phyloP scores from a whole-genome alignment of 2,888 invertebrate genomes.

The Rotaria magnacalcarata region DNA sequence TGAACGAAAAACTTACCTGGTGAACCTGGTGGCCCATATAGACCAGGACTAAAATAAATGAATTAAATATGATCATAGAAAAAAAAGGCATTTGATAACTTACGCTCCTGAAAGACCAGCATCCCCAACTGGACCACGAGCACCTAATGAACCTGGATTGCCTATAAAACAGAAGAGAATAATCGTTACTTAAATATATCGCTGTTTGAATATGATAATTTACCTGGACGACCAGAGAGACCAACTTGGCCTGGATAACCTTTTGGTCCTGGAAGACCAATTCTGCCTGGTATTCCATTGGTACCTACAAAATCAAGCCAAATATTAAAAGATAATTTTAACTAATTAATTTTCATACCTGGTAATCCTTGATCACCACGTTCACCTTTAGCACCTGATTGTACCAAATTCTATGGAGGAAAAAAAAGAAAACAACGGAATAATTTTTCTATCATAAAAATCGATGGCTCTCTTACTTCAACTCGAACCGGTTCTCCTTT shows the following conservation, averaged over 20 bases:
- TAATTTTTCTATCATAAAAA: neutral
- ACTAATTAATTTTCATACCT: slow-evolving; percentile 68
- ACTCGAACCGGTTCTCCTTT: slow-evolving; percentile 45
- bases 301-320: neutral
- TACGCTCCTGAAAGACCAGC: slow-evolving; percentile 45
- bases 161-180: slow-evolving; percentile 23
- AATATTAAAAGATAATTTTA: slow-evolving; percentile 57
- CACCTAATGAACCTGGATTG: slow-evolving; percentile 38
- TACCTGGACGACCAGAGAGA: slow-evolving; percentile 47
- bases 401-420: too few relatives aligned
- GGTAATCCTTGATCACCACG: neutral
- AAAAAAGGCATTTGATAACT: neutral
- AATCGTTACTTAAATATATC: neutral
- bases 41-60: slow-evolving; percentile 3
- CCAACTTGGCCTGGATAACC: slow-evolving; percentile 49
- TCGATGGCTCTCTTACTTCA: slow-evolving; percentile 6
- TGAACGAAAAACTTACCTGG: neutral
- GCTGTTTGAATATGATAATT: neutral
- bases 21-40: neutral
- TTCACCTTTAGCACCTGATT: neutral
- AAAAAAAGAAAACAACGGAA: too few relatives aligned
- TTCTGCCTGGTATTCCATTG: slow-evolving; percentile 33
- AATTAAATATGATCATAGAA: neutral
- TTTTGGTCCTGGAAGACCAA: slow-evolving; percentile 49
- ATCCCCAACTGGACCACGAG: slow-evolving; percentile 40